These are phyloP conservation scores for Brenthis daphne DNA, from an alignment of 2,888 invertebrate species.

Conservation along the genomic window DNA sequence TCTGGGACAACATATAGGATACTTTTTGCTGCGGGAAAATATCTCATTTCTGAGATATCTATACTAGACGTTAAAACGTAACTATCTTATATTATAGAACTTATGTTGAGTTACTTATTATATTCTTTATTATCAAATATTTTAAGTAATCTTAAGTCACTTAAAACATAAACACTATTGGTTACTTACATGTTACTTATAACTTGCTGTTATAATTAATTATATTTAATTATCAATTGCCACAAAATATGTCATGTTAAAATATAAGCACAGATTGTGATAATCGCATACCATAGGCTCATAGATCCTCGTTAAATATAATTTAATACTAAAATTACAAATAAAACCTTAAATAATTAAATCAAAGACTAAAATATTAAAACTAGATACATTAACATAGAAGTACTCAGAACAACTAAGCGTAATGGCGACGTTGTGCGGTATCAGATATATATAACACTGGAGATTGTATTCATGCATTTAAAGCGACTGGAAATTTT, in stretches of 20 bases:
- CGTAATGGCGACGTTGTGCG: slow-evolving; percentile 67
- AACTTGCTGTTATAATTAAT: no score
- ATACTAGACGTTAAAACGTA: no score
- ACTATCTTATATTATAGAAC: no score
- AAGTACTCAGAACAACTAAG: slow-evolving; percentile 59
- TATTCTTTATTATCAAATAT: no score
- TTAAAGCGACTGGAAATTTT: slow-evolving; percentile 15
- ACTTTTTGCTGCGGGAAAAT: no score
- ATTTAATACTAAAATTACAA: slow-evolving; percentile 39
- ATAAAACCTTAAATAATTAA: slow-evolving; percentile 52
- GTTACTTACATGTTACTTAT: no score
- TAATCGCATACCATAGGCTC: slow-evolving; percentile 23
- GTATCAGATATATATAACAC: slow-evolving; percentile 38
- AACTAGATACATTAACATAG: slow-evolving; percentile 44
- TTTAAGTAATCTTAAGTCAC: no score
- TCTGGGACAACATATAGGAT: no score
- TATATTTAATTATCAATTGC: background rate
- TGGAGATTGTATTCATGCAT: slow-evolving; percentile 2
- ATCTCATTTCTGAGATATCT: no score
- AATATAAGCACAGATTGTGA: background rate
- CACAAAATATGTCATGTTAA: background rate
- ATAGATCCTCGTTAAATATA: slow-evolving; percentile 33
- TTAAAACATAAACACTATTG: no score
- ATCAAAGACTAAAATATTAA: slow-evolving; percentile 52
- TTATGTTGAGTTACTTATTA: no score